Conservation (phyloP, 2,888 invertebrate genomes). For the Athrips mouffetella region DNA sequence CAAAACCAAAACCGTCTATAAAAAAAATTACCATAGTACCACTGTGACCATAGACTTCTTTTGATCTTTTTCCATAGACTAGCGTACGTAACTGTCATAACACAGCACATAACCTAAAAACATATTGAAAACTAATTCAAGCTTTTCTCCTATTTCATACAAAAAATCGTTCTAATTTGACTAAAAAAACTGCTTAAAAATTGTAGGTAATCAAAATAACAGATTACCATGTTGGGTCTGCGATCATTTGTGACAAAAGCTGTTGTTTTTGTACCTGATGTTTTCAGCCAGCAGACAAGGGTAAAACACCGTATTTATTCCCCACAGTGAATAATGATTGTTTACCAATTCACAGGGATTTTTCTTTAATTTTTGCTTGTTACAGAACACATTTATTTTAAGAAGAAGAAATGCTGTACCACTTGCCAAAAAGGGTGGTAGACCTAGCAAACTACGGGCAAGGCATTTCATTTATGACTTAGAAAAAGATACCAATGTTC, state of each 20-base stretch:
- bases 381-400: slow-evolving; percentile 86
- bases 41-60: too few relatives aligned
- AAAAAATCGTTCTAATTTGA: too few relatives aligned
- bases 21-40: too few relatives aligned
- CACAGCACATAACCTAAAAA: not conserved
- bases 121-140: too few relatives aligned
- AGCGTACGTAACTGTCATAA: too few relatives aligned
- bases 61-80: too few relatives aligned
- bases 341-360: too few relatives aligned
- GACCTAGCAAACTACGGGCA: slow-evolving; percentile 70
- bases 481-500: slow-evolving; percentile 80
- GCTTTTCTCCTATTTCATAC: too few relatives aligned
- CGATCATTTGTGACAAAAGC: slow-evolving; percentile 38
- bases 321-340: not conserved
- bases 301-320: too few relatives aligned
- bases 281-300: slow-evolving; percentile 55
- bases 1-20: too few relatives aligned
- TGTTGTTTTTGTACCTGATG: slow-evolving; percentile 30
- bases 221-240: slow-evolving; percentile 44
- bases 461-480: slow-evolving; percentile 86
- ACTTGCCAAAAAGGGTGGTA: slow-evolving; percentile 79
- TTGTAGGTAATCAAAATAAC: too few relatives aligned
- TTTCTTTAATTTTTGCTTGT: too few relatives aligned
- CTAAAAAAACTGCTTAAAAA: not conserved
- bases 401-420: slow-evolving; percentile 80